phyloP scores from a whole-genome alignment of 2,113 vertebrate species.

The Cisticola juncidis region DNA sequence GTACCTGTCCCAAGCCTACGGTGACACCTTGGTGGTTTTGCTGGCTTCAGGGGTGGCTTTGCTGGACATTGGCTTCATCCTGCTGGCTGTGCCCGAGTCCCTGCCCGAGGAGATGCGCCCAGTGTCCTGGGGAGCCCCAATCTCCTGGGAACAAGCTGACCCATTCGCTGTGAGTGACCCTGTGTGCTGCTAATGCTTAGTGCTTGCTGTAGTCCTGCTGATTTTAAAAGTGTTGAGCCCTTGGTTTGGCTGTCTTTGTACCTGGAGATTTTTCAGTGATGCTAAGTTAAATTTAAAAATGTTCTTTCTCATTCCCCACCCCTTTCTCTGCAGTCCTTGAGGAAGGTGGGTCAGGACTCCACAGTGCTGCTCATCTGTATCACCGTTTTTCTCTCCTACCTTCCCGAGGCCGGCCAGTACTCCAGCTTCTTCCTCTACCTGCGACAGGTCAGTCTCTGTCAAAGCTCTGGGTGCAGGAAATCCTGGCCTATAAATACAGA shows the following conservation, averaged over 20 bases:
- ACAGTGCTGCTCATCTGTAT: slow-evolving; percentile 93
- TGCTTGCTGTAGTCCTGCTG: not conserved
- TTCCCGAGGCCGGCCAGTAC: slow-evolving; percentile 91
- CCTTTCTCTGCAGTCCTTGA: slow-evolving; percentile 76
- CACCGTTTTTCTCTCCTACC: slow-evolving; percentile 92
- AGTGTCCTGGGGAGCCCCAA: slow-evolving; percentile 88
- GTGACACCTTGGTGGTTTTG: slow-evolving; percentile 88
- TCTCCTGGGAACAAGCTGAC: slow-evolving; percentile 92
- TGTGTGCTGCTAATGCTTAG: rapidly evolving
- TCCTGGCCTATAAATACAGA: not conserved
- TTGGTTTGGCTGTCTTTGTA: not conserved
- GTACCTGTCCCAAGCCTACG: slow-evolving; percentile 83
- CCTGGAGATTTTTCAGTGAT: not conserved
- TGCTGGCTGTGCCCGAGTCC: slow-evolving; percentile 88
- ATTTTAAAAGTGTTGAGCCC: not conserved
- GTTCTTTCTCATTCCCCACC: rapidly evolving
- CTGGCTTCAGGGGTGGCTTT: slow-evolving; percentile 87
- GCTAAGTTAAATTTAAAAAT: not conserved
- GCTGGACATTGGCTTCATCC: slow-evolving; percentile 90
- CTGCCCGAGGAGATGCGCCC: slow-evolving; percentile 92
- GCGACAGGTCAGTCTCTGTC: slow-evolving; percentile 77
- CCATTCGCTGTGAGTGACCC: slow-evolving; percentile 82
- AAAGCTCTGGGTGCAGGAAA: not conserved
- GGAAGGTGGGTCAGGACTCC: slow-evolving; percentile 93
- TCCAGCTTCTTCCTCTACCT: slow-evolving; percentile 95